Evolutionary conservation across 2,113 vertebrate species (phyloP).

Genomic region (Labrus mixtus): DNA sequence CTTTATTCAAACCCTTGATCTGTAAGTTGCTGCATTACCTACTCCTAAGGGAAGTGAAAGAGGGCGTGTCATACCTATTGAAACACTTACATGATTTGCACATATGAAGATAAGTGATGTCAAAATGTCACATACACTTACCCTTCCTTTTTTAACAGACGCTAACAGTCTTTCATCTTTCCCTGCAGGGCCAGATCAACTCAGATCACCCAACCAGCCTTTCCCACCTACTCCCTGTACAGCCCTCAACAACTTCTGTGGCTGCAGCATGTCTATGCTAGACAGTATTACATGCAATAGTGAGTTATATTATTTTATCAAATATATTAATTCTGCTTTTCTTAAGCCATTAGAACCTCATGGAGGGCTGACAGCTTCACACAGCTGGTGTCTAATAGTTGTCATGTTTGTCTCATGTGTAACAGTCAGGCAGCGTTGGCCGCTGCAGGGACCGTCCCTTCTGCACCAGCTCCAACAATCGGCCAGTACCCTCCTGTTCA

Average conservation of each 20-base stretch:
- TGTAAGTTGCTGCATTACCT: not conserved
- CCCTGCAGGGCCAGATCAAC: constrained; percentile 62
- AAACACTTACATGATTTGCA: not conserved
- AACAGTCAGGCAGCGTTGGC: constrained; percentile 88
- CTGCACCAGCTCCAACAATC: constrained; percentile 56
- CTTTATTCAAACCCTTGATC: not conserved
- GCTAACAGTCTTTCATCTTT: not conserved
- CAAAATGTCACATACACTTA: too few species aligned
- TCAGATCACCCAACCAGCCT: constrained; percentile 77
- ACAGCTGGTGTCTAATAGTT: not conserved
- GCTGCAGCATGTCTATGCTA: constrained; percentile 93
- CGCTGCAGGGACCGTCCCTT: constrained; percentile 80
- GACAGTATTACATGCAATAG: constrained; percentile 98
- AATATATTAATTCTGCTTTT: not conserved
- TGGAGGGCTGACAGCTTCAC: too few species aligned
- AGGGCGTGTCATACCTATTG: not conserved
- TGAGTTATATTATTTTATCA: constrained; percentile 80
- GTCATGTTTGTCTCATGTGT: not conserved
- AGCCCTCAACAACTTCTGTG: constrained; percentile 93
- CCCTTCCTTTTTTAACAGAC: not conserved
- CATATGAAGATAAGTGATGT: too few species aligned
- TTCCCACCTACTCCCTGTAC: constrained; percentile 90
- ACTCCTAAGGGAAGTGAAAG: not conserved
- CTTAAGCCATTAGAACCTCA: not conserved
- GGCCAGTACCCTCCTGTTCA: constrained; percentile 84